These are phyloP conservation scores for Agrochola lychnidis DNA, from an alignment of 2,888 invertebrate genomes.

Conservation along the genomic window DNA sequence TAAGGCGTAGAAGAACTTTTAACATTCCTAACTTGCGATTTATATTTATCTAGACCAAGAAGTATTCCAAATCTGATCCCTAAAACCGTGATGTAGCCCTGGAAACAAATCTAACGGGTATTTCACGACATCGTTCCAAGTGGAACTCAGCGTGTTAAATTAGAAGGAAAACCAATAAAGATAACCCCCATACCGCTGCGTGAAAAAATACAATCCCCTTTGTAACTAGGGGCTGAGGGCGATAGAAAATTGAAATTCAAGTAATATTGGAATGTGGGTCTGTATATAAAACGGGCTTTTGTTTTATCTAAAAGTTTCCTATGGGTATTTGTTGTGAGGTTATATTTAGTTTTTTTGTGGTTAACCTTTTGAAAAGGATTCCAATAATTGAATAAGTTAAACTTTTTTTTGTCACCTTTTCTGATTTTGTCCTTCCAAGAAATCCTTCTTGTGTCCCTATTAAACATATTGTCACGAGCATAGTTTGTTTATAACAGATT, in stretches of 20 bases:
- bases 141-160: conserved; percentile 67
- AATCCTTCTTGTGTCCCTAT: neutral
- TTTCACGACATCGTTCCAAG: conserved; percentile 46
- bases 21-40: neutral
- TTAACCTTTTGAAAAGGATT: neutral
- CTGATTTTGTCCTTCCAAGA: no score
- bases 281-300: conserved; percentile 53
- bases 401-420: neutral
- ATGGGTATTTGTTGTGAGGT: conserved; percentile 33
- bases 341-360: conserved; percentile 21
- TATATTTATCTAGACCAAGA: neutral
- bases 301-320: conserved; percentile 47
- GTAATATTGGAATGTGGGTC: conserved; percentile 60
- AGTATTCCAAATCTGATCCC: conserved; percentile 23
- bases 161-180: conserved; percentile 73
- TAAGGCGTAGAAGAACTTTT: no score
- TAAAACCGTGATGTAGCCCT: conserved; percentile 4
- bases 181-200: conserved; percentile 63
- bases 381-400: conserved; percentile 13
- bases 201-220: conserved; percentile 64
- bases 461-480: neutral
- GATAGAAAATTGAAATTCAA: conserved; percentile 67
- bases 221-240: conserved; percentile 36
- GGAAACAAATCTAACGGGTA: conserved; percentile 44
- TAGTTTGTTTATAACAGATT: no score